These are phyloP conservation scores for Andrena marginata DNA, from an alignment of 2,888 invertebrate genomes.

Conservation along the genomic window DNA sequence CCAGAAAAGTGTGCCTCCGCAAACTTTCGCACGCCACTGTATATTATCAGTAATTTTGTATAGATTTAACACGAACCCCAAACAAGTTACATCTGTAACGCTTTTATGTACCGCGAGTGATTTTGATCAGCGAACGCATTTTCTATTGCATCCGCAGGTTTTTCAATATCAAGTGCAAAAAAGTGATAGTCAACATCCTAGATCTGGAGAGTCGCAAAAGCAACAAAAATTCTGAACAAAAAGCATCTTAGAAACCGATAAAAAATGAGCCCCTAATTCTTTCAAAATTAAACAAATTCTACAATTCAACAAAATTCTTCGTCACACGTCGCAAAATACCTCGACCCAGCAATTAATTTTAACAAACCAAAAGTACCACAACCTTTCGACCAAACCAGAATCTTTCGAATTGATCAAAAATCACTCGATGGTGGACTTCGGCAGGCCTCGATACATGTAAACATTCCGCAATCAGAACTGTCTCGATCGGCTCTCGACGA, in stretches of 20 bases:
- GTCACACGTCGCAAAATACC: too few relatives aligned
- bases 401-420: slow-evolving; percentile 4
- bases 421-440: slow-evolving; percentile 1
- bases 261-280: neutral
- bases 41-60: neutral
- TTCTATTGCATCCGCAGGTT: slow-evolving; percentile 1
- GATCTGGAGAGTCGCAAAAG: neutral
- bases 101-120: neutral
- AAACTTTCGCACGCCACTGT: neutral
- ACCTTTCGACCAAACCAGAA: neutral
- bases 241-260: neutral
- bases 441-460: neutral
- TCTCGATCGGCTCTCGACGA: neutral
- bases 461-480: neutral
- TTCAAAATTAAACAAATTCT: neutral
- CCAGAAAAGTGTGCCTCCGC: neutral
- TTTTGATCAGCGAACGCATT: slow-evolving; percentile 2
- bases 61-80: neutral
- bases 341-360: neutral
- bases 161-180: neutral
- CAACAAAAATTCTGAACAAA: neutral
- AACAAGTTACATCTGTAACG: neutral
- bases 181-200: neutral
- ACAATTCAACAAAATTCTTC: neutral
- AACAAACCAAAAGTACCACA: neutral